Conservation (phyloP, 2,797 vertebrate genomes). For the Synanceia verrucosa region DNA sequence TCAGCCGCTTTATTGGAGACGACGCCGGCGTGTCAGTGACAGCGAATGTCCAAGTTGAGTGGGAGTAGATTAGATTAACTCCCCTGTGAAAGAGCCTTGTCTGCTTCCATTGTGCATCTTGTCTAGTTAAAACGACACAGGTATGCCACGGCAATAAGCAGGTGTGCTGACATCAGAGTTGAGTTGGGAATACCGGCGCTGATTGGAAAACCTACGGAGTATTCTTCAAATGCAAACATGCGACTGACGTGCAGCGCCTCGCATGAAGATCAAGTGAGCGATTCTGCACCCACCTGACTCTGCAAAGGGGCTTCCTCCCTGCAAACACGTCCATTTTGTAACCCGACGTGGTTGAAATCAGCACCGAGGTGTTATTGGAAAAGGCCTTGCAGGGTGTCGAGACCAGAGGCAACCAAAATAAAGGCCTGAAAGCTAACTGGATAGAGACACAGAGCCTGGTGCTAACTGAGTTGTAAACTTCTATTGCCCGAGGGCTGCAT, state of each 20-base stretch:
- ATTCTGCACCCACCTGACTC: conserved; percentile 35
- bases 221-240: conserved; percentile 65
- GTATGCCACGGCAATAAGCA: conserved; percentile 68
- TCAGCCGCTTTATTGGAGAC: conserved; percentile 71
- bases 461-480: conserved; percentile 74
- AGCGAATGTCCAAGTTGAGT: conserved; percentile 73
- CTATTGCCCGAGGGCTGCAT: conserved; percentile 52
- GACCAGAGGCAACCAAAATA: conserved; percentile 39
- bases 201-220: conserved; percentile 67
- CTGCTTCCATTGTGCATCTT: conserved; percentile 74
- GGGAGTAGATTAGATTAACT: conserved; percentile 78
- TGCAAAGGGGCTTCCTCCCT: neutral
- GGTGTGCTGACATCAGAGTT: conserved; percentile 66
- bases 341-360: conserved; percentile 31
- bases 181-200: conserved; percentile 65
- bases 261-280: conserved; percentile 42
- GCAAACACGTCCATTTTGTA: conserved; percentile 63
- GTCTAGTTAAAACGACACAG: conserved; percentile 73
- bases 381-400: conserved; percentile 7
- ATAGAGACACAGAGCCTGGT: conserved; percentile 42
- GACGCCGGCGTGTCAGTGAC: conserved; percentile 71
- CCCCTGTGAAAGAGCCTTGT: conserved; percentile 78
- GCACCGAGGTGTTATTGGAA: conserved; percentile 29
- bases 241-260: conserved; percentile 11
- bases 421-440: conserved; percentile 39